Base-by-base conservation (phyloP, 2,888 invertebrate species). In the Clostera curtula region DNA sequence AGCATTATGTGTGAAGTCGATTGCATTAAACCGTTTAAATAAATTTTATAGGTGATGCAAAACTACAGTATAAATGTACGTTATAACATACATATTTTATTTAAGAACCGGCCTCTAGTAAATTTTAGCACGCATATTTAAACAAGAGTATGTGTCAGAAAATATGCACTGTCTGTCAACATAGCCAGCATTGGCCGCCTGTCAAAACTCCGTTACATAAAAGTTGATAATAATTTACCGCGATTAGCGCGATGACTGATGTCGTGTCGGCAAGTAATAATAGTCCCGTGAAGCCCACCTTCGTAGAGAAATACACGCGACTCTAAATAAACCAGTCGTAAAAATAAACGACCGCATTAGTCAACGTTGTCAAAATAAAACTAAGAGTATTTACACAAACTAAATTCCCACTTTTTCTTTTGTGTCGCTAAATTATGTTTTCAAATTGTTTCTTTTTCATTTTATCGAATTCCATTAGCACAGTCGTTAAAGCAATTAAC, bases 271-370 rank as follows among this genome's bases (percentile, higher is more conserved):
- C 70, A 56, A 65, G 68, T 67, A 76, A 76, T 80, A 77, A 79
- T 73, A 76, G 72, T 61, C 59, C 40, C 54, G 64, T 52, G 49
- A 64, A 59, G 65, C 66, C 66, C 67, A 70, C 70, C 71, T 62
- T 57, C 57, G 57, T 59, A 57, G 56, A 62, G 60, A 56, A 68
- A 70, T 62, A 66, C 66, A 71, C 64, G 64, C 65, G 63, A 59
- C 68, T 72, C 59, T 63, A 71, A 76, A 79, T 75, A 76, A 72
- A 73, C 66, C 63, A 64, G 66, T 66, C 30, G 76, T 77, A 75
- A 79, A 80, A 77, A 77, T 82, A 82, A 82, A 80, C 74, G 75
- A 64, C 57, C 63, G 64, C 74, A 80, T 80, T 79, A 76, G 71
- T 82, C 79, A 80, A 69, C 73, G 60, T 54, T 77, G 82, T 80